Evolutionary conservation across 2,888 invertebrate genomes (phyloP).

Genomic region (Cyclophora albipunctata): DNA sequence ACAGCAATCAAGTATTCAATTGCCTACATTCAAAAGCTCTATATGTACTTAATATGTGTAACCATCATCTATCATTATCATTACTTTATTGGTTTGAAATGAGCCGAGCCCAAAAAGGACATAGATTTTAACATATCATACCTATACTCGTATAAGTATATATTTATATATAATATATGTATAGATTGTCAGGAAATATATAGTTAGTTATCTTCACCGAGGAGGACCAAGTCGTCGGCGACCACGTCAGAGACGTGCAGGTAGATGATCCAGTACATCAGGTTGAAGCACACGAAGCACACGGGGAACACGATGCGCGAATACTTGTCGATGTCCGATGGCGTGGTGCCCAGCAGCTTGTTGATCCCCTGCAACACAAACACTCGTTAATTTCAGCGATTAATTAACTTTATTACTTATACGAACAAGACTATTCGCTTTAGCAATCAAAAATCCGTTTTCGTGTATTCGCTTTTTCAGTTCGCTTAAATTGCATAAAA

Average conservation of each 20-base stretch:
- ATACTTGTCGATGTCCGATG: slow-evolving; percentile 99
- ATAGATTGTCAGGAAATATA: not conserved
- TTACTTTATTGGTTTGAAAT: not conserved
- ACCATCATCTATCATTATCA: too few relatives aligned
- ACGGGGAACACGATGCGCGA: slow-evolving; percentile 98
- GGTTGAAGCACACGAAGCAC: slow-evolving; percentile 98
- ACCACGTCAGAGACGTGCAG: slow-evolving; percentile 96
- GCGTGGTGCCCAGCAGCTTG: slow-evolving; percentile 92
- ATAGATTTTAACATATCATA: not conserved
- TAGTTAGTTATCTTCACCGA: slow-evolving; percentile 72
- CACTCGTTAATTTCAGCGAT: slow-evolving; percentile 28
- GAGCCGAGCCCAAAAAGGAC: not conserved
- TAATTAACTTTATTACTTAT: slow-evolving; percentile 5
- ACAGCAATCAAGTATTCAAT: not conserved
- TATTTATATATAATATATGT: not conserved
- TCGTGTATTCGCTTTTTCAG: not conserved
- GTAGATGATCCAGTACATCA: slow-evolving; percentile 98
- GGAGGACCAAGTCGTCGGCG: slow-evolving; percentile 91
- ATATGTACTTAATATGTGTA: slow-evolving; percentile 1
- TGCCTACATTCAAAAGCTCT: slow-evolving; percentile 9
- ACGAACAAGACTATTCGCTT: not conserved
- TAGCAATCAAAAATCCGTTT: not conserved
- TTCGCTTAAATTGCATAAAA: not conserved
- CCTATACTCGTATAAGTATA: not conserved
- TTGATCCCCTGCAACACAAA: slow-evolving; percentile 82